These are phyloP conservation scores for Nibea albiflora DNA, from an alignment of 2,113 vertebrate species.

Conservation along the genomic window DNA sequence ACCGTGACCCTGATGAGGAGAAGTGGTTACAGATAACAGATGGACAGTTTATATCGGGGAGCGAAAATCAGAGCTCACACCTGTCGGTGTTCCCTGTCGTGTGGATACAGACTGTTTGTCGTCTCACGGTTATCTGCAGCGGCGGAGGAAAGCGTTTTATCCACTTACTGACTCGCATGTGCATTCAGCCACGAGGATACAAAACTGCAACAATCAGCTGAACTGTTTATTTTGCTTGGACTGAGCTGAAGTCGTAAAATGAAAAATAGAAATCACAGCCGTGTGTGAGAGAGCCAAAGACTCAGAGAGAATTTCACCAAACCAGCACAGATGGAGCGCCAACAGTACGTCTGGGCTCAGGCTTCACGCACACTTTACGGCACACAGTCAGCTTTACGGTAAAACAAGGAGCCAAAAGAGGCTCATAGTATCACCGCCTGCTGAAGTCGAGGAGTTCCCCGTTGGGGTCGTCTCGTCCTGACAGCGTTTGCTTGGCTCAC, in stretches of 20 bases:
- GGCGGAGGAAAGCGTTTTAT: constrained; percentile 14
- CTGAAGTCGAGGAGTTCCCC: background rate
- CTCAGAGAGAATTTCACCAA: background rate
- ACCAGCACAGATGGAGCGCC: background rate
- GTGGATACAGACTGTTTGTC: constrained; percentile 47
- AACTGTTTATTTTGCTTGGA: too few species aligned
- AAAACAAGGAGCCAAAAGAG: too few species aligned
- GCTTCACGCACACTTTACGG: too few species aligned
- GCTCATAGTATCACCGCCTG: background rate
- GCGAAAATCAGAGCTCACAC: constrained; percentile 55
- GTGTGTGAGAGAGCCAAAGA: too few species aligned
- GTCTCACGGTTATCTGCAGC: constrained; percentile 44
- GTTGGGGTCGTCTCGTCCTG: background rate
- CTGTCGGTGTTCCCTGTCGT: constrained; percentile 34
- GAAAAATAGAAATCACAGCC: background rate
- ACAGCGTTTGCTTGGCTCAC: background rate
- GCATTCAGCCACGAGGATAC: background rate
- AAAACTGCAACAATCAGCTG: background rate
- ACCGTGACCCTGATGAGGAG: too few species aligned
- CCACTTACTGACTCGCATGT: background rate
- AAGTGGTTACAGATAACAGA: too few species aligned
- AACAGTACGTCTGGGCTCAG: too few species aligned
- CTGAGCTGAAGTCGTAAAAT: too few species aligned
- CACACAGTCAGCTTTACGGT: too few species aligned
- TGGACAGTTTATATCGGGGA: constrained; percentile 27